phyloP scores from a whole-genome alignment of 2,797 vertebrate genomes.

The Enoplosus armatus region DNA sequence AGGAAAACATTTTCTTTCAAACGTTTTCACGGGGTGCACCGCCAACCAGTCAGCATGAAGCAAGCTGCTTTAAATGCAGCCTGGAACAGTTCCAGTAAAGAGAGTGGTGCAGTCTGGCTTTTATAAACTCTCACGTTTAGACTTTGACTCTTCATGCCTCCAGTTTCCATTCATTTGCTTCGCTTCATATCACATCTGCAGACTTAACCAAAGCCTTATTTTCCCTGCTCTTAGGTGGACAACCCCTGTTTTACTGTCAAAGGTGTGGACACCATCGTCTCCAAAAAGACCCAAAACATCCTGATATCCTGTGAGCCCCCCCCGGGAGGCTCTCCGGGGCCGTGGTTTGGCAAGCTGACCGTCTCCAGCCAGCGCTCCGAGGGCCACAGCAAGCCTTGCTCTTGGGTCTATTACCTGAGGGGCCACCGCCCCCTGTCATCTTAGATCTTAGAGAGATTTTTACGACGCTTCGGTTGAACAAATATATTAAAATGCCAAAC shows the following conservation, averaged over 20 bases:
- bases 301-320: conserved; percentile 82
- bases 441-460: conserved; percentile 19
- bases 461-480: neutral
- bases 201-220: neutral
- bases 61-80: conserved; percentile 19
- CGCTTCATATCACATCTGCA: neutral
- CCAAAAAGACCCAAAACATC: conserved; percentile 86
- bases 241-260: conserved; percentile 85
- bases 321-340: conserved; percentile 37
- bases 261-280: conserved; percentile 70
- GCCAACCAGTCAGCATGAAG: too few species aligned
- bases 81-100: conserved; percentile 15
- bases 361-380: conserved; percentile 80
- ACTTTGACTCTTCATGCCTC: neutral
- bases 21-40: neutral
- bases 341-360: conserved; percentile 84
- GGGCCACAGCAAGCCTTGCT: conserved; percentile 68
- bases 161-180: neutral
- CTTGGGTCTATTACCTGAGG: conserved; percentile 90
- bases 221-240: conserved; percentile 77
- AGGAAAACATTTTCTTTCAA: neutral
- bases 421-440: conserved; percentile 72
- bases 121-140: neutral
- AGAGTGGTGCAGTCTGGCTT: neutral
- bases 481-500: too few species aligned